phyloP scores from a whole-genome alignment of 2,113 vertebrate genomes.

The Platichthys stellatus region DNA sequence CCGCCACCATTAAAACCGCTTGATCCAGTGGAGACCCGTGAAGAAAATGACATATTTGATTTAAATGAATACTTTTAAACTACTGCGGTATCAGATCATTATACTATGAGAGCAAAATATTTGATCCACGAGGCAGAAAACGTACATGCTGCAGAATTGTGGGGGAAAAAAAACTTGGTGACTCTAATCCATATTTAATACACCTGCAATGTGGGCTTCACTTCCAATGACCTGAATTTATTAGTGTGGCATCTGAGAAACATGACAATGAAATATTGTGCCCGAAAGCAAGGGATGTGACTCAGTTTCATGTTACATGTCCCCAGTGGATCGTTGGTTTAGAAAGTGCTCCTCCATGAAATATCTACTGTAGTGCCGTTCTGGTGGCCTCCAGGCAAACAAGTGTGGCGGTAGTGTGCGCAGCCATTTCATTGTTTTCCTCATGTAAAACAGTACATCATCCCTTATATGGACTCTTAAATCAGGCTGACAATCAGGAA shows the following conservation, averaged over 20 bases:
- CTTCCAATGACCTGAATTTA: constrained; percentile 48
- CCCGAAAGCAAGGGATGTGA: constrained; percentile 65
- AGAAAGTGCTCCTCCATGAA: constrained; percentile 70
- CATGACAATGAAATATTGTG: constrained; percentile 61
- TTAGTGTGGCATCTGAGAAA: constrained; percentile 26
- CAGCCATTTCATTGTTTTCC: constrained; percentile 29
- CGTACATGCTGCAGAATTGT: constrained; percentile 2
- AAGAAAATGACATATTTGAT: constrained; percentile 53
- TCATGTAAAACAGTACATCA: constrained; percentile 22
- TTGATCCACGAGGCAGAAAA: neutral
- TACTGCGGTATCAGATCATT: constrained; percentile 39
- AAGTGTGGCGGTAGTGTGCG: constrained; percentile 41
- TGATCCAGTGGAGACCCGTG: constrained; percentile 24
- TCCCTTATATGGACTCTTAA: constrained; percentile 25
- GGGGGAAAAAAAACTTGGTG: neutral
- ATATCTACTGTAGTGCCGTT: constrained; percentile 54
- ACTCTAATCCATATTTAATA: constrained; percentile 43
- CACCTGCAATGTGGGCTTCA: constrained; percentile 34
- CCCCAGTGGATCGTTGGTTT: constrained; percentile 68
- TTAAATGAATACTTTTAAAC: constrained; percentile 53
- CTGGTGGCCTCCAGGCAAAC: constrained; percentile 56
- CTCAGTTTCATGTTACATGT: constrained; percentile 62
- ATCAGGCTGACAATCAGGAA: constrained; percentile 14
- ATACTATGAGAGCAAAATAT: constrained; percentile 34
- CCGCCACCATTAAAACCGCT: constrained; percentile 38